phyloP scores from a whole-genome alignment of 2,797 vertebrate species.

The Cuculus canorus region DNA sequence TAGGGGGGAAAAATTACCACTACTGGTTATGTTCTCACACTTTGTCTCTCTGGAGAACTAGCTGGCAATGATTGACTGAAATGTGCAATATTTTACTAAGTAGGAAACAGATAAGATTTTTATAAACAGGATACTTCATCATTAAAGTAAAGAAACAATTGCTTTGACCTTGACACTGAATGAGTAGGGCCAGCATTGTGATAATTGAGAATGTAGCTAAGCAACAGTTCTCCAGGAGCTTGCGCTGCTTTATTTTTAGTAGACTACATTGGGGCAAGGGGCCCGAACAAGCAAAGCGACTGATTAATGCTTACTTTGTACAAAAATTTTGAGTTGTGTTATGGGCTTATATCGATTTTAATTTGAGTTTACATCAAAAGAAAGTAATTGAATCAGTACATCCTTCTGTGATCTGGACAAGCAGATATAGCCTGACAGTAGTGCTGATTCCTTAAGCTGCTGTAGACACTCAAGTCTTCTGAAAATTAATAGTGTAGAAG shows the following conservation, averaged over 20 bases:
- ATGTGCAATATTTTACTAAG: slow-evolving; percentile 46
- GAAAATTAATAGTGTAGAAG: neutral
- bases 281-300: neutral
- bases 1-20: neutral
- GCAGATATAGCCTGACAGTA: neutral
- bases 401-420: neutral
- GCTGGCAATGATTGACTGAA: slow-evolving; percentile 48
- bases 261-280: neutral
- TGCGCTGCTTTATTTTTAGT: slow-evolving; percentile 39
- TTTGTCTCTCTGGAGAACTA: neutral
- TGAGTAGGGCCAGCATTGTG: slow-evolving; percentile 41
- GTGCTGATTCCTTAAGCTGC: neutral
- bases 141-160: slow-evolving; percentile 55
- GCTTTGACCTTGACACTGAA: slow-evolving; percentile 64
- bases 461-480: neutral
- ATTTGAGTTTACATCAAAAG: neutral
- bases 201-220: slow-evolving; percentile 61
- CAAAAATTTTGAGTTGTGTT: neutral
- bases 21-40: neutral
- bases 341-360: neutral
- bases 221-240: slow-evolving; percentile 58
- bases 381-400: neutral
- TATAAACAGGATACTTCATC: slow-evolving; percentile 63
- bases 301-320: neutral
- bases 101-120: slow-evolving; percentile 59